Evolutionary conservation across 2,113 vertebrate species (phyloP), one percentile per base, ranked within the genome.

Genomic region (Lepidothrix coronata): DNA sequence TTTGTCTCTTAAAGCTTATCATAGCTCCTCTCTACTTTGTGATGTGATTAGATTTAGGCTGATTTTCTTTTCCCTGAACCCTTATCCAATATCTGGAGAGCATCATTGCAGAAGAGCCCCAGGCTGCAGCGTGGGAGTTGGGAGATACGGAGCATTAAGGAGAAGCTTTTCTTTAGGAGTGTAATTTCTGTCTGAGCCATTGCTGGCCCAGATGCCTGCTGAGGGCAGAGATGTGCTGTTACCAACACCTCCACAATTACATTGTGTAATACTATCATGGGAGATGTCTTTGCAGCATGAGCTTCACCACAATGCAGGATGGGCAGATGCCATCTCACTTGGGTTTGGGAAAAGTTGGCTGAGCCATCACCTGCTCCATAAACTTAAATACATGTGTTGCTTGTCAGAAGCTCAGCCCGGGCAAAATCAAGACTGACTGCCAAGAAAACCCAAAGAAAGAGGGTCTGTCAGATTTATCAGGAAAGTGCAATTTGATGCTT

Each of bases 81-180:
- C 94, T 97, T 83, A 95, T 94, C 89, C 93, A 66, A 46, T 95
- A 97, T 97, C 95, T 97, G 85, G 93, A 97, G 95, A 95, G 66
- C 37, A 37, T 89, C n/a, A 8, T 33, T 57, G 61, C 65, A 55
- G 12, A 65, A 28, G 35, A 63, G 72, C 88, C 68, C 25, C 2
- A 2, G 92, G 95, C 76, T 93, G 90, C 55, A 88, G 59, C 0
- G 0, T 74, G 82, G 28, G 16, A 83, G 43, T 22, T 80, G 55
- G 88, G 78, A 95, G 85, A 88, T 89, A 67, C 0, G 0, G 63
- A 88, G 75, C 25, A 44, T 78, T 84, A 78, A 92, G 71, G 55
- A 82, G 55, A 70, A 90, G 87, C 31, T 91, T 85, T 76, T 41
- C 74, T 70, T 74, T 31, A 83, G 44, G 59, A 92, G 23, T 68